phyloP scores from a whole-genome alignment of 2,888 invertebrate genomes.

The Gnatocerus cornutus region DNA sequence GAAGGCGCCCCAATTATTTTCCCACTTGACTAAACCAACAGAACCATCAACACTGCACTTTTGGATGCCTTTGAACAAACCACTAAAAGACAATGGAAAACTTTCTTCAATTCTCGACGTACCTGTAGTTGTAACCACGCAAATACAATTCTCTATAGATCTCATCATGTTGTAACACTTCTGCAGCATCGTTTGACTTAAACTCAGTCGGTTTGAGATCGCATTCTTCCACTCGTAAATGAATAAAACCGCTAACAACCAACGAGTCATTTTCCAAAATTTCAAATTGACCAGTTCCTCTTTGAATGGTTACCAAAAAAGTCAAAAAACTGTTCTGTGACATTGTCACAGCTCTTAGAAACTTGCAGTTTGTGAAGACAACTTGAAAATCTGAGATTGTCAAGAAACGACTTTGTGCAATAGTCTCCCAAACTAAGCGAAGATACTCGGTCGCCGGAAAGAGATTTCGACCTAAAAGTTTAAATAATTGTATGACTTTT shows the following conservation, averaged over 20 bases:
- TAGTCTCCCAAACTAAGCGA: conserved; percentile 73
- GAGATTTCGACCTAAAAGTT: no score
- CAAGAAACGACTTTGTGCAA: conserved; percentile 66
- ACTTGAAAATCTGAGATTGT: conserved; percentile 70
- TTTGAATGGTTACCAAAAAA: conserved; percentile 58
- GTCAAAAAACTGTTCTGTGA: conserved; percentile 66
- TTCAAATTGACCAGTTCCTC: conserved; percentile 61
- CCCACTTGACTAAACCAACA: no score
- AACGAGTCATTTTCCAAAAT: no score
- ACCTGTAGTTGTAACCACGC: no score
- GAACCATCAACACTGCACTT: no score
- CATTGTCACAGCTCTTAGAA: conserved; percentile 73
- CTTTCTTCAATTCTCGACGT: no score
- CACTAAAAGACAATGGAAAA: no score
- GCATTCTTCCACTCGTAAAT: no score
- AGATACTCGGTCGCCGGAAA: conserved; percentile 78
- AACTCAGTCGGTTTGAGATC: no score
- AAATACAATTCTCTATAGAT: conserved; percentile 80
- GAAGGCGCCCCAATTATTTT: no score
- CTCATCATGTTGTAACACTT: conserved; percentile 65
- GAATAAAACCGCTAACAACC: conserved; percentile 54
- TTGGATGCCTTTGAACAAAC: no score
- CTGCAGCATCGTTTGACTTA: no score
- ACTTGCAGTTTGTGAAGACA: conserved; percentile 75
- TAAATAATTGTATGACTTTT: neutral